Conservation (phyloP, 2,113 vertebrate genomes). For the Calyptommatus sinebrachiatus region DNA sequence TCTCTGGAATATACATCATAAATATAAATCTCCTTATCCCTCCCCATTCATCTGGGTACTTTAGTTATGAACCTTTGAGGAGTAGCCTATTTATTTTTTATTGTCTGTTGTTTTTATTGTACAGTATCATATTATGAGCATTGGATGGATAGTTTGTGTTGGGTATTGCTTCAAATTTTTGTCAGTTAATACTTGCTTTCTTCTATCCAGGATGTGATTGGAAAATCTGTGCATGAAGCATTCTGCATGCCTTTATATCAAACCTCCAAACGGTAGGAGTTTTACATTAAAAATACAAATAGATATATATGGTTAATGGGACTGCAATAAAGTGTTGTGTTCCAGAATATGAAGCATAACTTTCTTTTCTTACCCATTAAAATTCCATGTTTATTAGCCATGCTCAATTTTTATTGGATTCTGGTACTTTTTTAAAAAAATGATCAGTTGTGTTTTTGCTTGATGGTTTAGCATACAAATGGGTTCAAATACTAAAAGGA, state of each 20-base stretch:
- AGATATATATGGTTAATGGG: background rate
- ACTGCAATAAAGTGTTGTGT: background rate
- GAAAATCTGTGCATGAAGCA: slow-evolving; percentile 86
- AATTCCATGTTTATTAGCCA: too few relatives aligned
- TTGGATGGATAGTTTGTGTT: too few relatives aligned
- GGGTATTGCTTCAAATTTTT: slow-evolving; percentile 1
- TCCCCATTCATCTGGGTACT: background rate
- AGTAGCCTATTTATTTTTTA: background rate
- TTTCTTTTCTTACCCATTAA: background rate
- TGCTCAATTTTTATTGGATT: too few relatives aligned
- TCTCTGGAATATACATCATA: too few relatives aligned
- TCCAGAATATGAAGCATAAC: background rate
- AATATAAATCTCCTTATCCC: too few relatives aligned
- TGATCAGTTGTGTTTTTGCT: too few relatives aligned
- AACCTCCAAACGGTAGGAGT: slow-evolving; percentile 78
- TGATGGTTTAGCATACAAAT: too few relatives aligned
- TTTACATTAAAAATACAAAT: background rate
- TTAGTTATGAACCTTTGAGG: background rate
- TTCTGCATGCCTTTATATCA: slow-evolving; percentile 82
- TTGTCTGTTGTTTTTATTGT: too few relatives aligned
- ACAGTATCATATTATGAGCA: too few relatives aligned
- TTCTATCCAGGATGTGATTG: slow-evolving; percentile 80
- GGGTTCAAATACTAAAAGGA: too few relatives aligned
- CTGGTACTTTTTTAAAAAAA: too few relatives aligned
- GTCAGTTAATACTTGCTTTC: slow-evolving; percentile 27